Evolutionary conservation across 35 echinoderm and acorn worm genomes (phyloP).

Genomic region (Acanthaster planci): DNA sequence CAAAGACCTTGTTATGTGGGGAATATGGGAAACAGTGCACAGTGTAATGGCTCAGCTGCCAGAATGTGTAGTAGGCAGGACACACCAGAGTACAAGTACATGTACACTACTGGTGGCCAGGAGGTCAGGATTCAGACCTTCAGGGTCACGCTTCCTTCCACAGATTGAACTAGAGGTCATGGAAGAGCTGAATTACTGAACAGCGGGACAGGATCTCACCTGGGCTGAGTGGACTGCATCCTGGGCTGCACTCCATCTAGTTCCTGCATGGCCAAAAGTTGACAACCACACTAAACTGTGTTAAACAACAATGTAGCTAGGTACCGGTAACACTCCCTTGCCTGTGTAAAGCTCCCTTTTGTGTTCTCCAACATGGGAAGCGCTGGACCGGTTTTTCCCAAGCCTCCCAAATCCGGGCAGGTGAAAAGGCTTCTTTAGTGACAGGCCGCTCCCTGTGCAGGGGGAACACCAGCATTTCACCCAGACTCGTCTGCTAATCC

Average conservation of each 20-base stretch:
- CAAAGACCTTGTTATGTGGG: too few species aligned
- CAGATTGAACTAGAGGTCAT: too few species aligned
- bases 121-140: too few species aligned
- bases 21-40: too few species aligned
- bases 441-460: background rate
- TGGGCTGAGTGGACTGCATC: too few species aligned
- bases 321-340: background rate
- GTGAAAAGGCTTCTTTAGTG: background rate
- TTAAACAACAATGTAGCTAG: background rate
- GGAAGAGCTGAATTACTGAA: too few species aligned
- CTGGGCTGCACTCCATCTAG: background rate
- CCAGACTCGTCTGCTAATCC: background rate
- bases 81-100: too few species aligned
- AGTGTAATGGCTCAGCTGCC: too few species aligned
- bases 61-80: too few species aligned
- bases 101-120: too few species aligned
- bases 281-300: background rate
- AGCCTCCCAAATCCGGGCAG: background rate
- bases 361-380: background rate
- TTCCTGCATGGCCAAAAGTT: background rate
- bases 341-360: background rate
- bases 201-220: too few species aligned
- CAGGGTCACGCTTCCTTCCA: too few species aligned
- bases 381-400: background rate
- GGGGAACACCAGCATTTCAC: background rate